These are phyloP conservation scores for Argynnis bischoffii DNA, from an alignment of 2,888 invertebrate genomes.

Conservation along the genomic window DNA sequence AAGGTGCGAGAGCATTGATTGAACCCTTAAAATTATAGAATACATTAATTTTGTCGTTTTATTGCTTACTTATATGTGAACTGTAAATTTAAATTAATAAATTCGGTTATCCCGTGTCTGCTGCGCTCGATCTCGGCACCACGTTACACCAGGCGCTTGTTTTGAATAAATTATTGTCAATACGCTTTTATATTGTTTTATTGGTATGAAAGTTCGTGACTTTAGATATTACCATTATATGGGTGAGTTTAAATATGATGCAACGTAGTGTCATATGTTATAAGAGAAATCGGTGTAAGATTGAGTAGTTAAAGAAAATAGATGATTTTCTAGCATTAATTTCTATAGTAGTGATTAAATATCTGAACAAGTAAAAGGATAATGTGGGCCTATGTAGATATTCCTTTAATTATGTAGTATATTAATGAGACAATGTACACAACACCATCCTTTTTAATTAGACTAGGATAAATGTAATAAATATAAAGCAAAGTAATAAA, in stretches of 20 bases:
- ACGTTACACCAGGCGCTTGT: slow-evolving; percentile 45
- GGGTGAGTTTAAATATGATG: slow-evolving; percentile 54
- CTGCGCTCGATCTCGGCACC: slow-evolving; percentile 35
- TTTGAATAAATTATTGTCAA: slow-evolving; percentile 76
- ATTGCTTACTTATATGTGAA: slow-evolving; percentile 38
- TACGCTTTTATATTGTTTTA: slow-evolving; percentile 78
- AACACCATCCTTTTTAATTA: too few species aligned
- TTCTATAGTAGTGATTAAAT: too few species aligned
- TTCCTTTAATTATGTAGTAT: too few species aligned
- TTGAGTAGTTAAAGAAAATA: too few species aligned
- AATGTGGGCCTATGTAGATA: too few species aligned
- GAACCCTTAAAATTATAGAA: slow-evolving; percentile 43
- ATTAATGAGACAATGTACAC: too few species aligned
- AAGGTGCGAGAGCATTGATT: slow-evolving; percentile 44
- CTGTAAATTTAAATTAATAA: slow-evolving; percentile 33
- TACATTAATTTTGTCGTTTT: slow-evolving; percentile 42
- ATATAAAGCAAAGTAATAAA: too few species aligned
- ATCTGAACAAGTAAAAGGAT: too few species aligned
- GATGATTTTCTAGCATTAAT: too few species aligned
- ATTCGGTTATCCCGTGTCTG: slow-evolving; percentile 36
- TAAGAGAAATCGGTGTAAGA: too few species aligned
- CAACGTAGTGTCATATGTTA: slow-evolving; percentile 53
- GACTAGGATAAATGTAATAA: too few species aligned
- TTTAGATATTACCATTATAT: slow-evolving; percentile 61
- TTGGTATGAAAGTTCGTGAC: slow-evolving; percentile 70